Base-by-base conservation (phyloP, 2,797 vertebrate species). In the Bovichtus variegatus region DNA sequence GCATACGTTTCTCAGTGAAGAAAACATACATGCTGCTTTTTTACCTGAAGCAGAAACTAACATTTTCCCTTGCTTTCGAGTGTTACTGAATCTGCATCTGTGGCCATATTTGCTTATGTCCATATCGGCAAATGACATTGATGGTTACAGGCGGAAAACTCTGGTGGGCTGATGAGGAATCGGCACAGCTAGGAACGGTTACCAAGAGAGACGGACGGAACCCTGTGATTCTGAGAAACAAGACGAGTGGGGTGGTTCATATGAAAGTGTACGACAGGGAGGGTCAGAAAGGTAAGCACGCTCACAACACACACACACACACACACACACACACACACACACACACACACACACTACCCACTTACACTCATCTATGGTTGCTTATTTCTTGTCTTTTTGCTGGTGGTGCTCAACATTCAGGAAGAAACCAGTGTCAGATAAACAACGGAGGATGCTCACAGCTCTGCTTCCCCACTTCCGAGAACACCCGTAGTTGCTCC, bases 151-250 rank as follows among this genome's bases (percentile, higher is more conserved):
- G 98, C 85, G 96, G 96, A 61, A 98, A 97, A 78, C 94, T 99
- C 9, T 99, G 98, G 98, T 99, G 98, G 98, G 97, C 97, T 49
- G 97, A 99, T 65, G 97, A 99, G 81, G 97, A 97, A 67, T 95
- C 96, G 25, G 97, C 96, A 44, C 97, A 97, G 92, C 90, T 99
- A 1, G 98, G 98, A 67, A 99, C 96, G 0, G 97, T 97, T 18
- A 97, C 93, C 89, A 99, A 99, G 92, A 95, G 94, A 88, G 98
- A 99, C 44, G 98, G 98, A 40, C 95, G 96, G 31, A 97, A 97
- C 78, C 91, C 92, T 6, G 85, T 92, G 6, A 91, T 97, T 23
- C 90, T 99, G 38, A 84, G 98, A 70, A 99, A 99, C 88, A 99
- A 98, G 92, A 99, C 98, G 8, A 95, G 94, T 1, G 97, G 97